A percentile compares a stretch with the other conserved stretches of the same genome.
Conservation (phyloP, 2,113 vertebrate genomes). For the Glaucomys volans region DNA sequence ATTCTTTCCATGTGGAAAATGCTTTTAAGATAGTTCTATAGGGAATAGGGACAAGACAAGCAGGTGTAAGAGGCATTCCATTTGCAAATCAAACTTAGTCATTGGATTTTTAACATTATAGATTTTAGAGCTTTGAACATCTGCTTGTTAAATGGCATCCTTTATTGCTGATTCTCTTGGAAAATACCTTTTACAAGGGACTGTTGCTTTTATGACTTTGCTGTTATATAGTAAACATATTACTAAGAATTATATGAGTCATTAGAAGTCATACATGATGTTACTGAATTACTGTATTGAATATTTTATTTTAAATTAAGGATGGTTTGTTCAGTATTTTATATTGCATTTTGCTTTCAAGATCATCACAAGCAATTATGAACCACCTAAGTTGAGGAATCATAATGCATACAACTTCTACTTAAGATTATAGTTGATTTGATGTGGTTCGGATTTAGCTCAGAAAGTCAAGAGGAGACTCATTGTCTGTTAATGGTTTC, state of each 20-base stretch:
- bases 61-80: conserved; percentile 16
- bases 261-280: conserved; percentile 41
- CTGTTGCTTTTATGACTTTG: conserved; percentile 31
- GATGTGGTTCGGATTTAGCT: background rate
- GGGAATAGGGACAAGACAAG: background rate
- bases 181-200: conserved; percentile 62
- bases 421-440: conserved; percentile 43
- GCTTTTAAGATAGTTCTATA: background rate
- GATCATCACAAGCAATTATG: conserved; percentile 69
- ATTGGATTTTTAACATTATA: conserved; percentile 19
- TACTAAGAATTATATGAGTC: conserved; percentile 51
- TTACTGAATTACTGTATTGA: conserved; percentile 70
- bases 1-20: conserved; percentile 28
- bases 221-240: conserved; percentile 41
- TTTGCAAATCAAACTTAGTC: conserved; percentile 7
- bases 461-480: background rate
- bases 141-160: conserved; percentile 49
- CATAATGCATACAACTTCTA: conserved; percentile 14
- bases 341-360: conserved; percentile 69
- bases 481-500: background rate
- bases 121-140: conserved; percentile 49
- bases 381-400: conserved; percentile 58
- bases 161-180: conserved; percentile 65
- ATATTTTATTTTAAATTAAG: conserved; percentile 71
- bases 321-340: conserved; percentile 72